Conservation (phyloP, 2,113 vertebrate species). For the Urocitellus parryii region DNA sequence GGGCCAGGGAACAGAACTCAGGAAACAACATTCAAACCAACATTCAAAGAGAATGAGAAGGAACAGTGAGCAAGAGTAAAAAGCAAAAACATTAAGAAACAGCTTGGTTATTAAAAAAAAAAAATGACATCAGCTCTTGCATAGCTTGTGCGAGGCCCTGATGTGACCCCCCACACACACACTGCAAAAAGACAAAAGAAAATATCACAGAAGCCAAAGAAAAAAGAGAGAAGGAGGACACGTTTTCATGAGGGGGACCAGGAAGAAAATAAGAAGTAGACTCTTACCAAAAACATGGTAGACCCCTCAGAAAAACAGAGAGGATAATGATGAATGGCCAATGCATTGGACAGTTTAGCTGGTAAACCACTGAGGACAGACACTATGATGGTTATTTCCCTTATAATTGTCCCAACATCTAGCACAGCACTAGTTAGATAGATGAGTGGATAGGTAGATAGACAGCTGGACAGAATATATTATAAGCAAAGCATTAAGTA, state of each 20-base stretch:
- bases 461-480: neutral
- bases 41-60: neutral
- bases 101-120: neutral
- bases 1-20: neutral
- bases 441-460: neutral
- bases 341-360: no score
- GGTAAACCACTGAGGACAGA: neutral
- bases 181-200: neutral
- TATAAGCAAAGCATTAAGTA: neutral
- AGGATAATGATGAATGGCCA: neutral
- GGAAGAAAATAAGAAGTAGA: neutral
- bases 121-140: neutral
- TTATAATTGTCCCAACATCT: neutral
- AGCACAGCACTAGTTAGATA: neutral
- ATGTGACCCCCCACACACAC: neutral
- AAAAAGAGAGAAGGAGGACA: neutral
- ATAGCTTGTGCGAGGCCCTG: neutral
- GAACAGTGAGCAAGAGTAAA: neutral
- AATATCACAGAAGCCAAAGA: neutral
- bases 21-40: conserved; percentile 18
- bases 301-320: neutral
- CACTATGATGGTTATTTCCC: neutral
- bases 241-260: neutral
- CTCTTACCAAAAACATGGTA: neutral
- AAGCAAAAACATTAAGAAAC: neutral